Evolutionary conservation across 2,113 vertebrate species (phyloP), one percentile per base, ranked within the genome.

Genomic region (Tragelaphus buxtoni): DNA sequence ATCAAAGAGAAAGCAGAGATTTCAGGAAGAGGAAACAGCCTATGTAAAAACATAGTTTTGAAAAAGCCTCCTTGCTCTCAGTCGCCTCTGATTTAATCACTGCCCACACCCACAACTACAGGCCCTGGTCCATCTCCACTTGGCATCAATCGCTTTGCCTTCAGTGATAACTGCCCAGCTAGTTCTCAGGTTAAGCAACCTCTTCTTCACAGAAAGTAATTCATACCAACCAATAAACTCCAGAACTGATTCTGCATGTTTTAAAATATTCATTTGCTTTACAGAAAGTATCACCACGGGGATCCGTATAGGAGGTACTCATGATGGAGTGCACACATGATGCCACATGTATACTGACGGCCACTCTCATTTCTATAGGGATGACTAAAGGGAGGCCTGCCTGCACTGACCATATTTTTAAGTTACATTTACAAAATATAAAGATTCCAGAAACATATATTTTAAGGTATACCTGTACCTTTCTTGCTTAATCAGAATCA

Each of bases 181-280:
- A 35, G 79, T 94, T 74, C 51, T 94, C 63, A 92, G 51, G 30
- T 39, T 88, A 76, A 95, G 24, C 85, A 95, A 51, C 12, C 5
- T 22, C 17, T 76, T 96, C 28, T 92, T 79, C 53, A 26, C 4
- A 49, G 76, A 88, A 80, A n/a, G 13, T 55, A 32, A 85, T 53
- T 90, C 39, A 88, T 72, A 53, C 0, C 88, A 93, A 20, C n/a
- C 28, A 60, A 89, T 91, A 22, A 85, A 90, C 55, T 79, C 28
- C 4, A 77, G 3, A 81, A 20, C 45, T 63, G 3, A 20, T 32
- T 93, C 39, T 65, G 9, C 9, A 55, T 3, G 11, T 47, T 85
- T 39, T 39, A 72, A 96, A 95, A 91, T 60, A 97, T 28, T 90
- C 47, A 92, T 55, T 30, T 80, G 30, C 28, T 90, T 90, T 85